A percentile compares a stretch with the other conserved stretches of the same genome.
These are phyloP conservation scores for Bradypus variegatus DNA, from an alignment of 2,797 vertebrate species.

Conservation along the genomic window DNA sequence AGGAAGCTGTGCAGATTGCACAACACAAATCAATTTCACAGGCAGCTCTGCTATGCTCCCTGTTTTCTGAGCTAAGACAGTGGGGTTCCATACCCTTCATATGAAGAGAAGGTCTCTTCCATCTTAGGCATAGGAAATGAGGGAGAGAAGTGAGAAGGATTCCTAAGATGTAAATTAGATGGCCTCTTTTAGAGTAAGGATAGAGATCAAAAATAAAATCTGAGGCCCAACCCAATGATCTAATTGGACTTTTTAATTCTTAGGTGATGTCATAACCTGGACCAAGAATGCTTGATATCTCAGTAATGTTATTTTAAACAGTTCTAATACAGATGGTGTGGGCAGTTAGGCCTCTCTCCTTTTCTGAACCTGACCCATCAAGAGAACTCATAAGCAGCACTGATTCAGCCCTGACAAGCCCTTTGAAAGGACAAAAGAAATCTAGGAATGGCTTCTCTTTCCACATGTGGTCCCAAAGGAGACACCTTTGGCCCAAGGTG, in stretches of 20 bases:
- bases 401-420: neutral
- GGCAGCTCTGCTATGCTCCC: conserved; percentile 46
- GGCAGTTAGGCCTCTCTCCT: neutral
- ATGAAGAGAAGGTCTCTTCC: neutral
- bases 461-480: neutral
- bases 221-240: neutral
- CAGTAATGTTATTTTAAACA: conserved; percentile 22
- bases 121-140: neutral
- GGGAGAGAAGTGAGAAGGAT: neutral
- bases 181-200: neutral
- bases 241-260: neutral
- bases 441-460: neutral
- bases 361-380: neutral
- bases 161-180: neutral
- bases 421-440: neutral
- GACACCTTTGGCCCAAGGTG: neutral
- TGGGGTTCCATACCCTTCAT: neutral
- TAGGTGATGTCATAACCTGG: neutral
- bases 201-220: neutral
- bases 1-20: neutral
- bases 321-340: neutral
- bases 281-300: conserved; percentile 27
- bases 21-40: neutral
- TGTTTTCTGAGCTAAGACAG: neutral
- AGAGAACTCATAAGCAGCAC: neutral